Evolutionary conservation across 2,888 invertebrate species (phyloP).

Genomic region (Sthenelais limicola): DNA sequence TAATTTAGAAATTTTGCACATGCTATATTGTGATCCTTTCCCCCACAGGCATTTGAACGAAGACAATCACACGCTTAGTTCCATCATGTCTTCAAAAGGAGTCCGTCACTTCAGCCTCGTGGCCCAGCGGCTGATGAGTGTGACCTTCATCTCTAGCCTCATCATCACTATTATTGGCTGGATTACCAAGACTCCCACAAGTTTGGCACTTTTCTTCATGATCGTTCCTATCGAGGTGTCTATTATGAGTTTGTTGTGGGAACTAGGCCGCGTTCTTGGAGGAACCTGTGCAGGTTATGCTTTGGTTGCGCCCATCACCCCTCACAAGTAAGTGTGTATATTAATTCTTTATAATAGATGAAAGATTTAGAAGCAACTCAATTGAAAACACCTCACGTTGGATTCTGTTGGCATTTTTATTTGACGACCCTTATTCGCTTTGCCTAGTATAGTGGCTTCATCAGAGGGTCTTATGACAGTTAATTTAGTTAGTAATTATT

Average conservation of each 20-base stretch:
- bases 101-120: slow-evolving; percentile 70
- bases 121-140: slow-evolving; percentile 64
- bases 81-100: slow-evolving; percentile 70
- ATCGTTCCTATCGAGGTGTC: slow-evolving; percentile 66
- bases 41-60: slow-evolving; percentile 5
- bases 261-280: slow-evolving; percentile 68
- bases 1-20: too few relatives aligned
- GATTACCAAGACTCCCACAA: slow-evolving; percentile 66
- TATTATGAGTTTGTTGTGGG: slow-evolving; percentile 65
- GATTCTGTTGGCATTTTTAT: too few relatives aligned
- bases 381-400: too few relatives aligned
- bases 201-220: slow-evolving; percentile 60
- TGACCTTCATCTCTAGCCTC: slow-evolving; percentile 62
- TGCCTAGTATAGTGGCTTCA: too few relatives aligned
- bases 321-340: slow-evolving; percentile 59
- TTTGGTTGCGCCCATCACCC: slow-evolving; percentile 68
- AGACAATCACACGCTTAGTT: slow-evolving; percentile 57
- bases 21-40: too few relatives aligned
- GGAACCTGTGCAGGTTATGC: slow-evolving; percentile 71
- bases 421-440: too few relatives aligned
- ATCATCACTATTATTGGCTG: slow-evolving; percentile 63
- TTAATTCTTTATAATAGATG: too few relatives aligned
- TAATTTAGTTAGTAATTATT: too few relatives aligned
- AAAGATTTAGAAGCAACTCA: too few relatives aligned
- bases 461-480: too few relatives aligned